Evolutionary conservation across 2,888 invertebrate genomes (phyloP), one percentile per base, ranked within the genome.

Genomic region (Linhomoeus sp.): DNA sequence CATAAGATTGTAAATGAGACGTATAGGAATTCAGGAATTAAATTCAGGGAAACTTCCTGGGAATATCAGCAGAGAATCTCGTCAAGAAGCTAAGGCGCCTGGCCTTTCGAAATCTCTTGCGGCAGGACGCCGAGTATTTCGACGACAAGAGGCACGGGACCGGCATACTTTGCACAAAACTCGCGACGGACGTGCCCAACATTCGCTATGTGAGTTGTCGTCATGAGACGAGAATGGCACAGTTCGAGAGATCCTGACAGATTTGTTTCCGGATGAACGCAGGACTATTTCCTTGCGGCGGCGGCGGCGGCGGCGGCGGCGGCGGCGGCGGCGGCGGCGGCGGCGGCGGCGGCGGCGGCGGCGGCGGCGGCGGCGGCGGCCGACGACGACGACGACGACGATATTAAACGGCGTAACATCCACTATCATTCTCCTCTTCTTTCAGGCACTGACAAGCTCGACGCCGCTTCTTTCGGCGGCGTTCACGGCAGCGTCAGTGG

Each of bases 111-210:
- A 69, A 67, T 45, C 63, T 71, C 29, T 49, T 72, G 37, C 53
- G 66, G 17, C 70, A 71, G 55, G 63, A 69, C 45, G 59, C 69
- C 25, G 65, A 59, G 2, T 72, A 70, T 66, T 70, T 67, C 51
- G 71, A 71, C 56, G 59, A 67, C 44, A 55, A 65, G 39, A 52
- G 59, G 7, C 58, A 66, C 52, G 61, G 64, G 15, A 60, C 67
- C 25, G 68, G 68, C 19, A 69, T 65, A 50, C 50, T 69, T 29
- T 62, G 66, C 49, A 67, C 67, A 0, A 54, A 67, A 45, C 61
- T 71, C 47, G 66, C 70, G 5, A 64, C 69, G 37, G 71, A 71
- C 55, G 67, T 68, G 19, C 69, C 71, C 3, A 62, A 67, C 41
- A 62, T 70, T 17, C 67, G 67, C 58, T 58, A 56, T 49, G 68